Evolutionary conservation across 2,797 vertebrate species (phyloP).

Genomic region (Vultur gryphus): DNA sequence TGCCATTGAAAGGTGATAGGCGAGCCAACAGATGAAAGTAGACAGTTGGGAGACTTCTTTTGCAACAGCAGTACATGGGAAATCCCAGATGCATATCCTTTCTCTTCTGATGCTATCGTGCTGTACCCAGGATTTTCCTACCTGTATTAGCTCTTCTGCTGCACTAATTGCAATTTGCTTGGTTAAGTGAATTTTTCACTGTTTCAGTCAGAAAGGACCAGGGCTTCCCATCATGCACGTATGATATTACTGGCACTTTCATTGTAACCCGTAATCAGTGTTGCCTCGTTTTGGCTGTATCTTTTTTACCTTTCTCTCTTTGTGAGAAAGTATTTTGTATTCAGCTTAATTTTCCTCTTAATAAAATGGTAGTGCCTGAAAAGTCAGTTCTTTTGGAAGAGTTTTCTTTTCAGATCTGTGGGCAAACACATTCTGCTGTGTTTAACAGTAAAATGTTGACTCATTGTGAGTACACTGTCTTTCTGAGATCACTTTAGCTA

Average conservation of each 20-base stretch:
- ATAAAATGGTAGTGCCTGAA: conserved; percentile 72
- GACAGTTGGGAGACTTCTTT: not conserved
- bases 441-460: conserved; percentile 40
- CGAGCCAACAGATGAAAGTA: not conserved
- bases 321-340: conserved; percentile 69
- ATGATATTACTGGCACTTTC: conserved; percentile 37
- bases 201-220: conserved; percentile 22
- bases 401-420: conserved; percentile 64
- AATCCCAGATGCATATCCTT: not conserved
- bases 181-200: conserved; percentile 7
- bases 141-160: conserved; percentile 1
- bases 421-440: conserved; percentile 30
- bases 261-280: conserved; percentile 53
- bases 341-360: conserved; percentile 59
- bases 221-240: conserved; percentile 35
- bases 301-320: conserved; percentile 65
- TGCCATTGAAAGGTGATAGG: not conserved
- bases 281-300: conserved; percentile 66
- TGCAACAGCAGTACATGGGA: not conserved
- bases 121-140: conserved; percentile 1
- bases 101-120: not conserved
- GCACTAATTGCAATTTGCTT: not conserved
- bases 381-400: conserved; percentile 66
- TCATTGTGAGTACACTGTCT: not conserved
- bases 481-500: not conserved